Evolutionary conservation across 2,888 invertebrate genomes (phyloP), one percentile per base, ranked within the genome.

Genomic region (Lepidonotus clava): DNA sequence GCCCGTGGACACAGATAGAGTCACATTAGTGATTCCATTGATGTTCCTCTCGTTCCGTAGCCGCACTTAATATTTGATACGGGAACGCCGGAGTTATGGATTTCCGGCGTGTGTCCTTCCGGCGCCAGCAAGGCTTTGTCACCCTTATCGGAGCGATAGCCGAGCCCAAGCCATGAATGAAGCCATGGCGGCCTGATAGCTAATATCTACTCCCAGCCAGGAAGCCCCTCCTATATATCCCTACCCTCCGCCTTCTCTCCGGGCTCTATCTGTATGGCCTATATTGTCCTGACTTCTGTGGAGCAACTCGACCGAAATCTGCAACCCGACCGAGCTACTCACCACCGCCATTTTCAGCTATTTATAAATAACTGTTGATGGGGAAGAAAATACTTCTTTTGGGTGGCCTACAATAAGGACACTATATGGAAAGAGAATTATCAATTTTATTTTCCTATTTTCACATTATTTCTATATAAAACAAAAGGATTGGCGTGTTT

Each of bases 21-120:
- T 24, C 61, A 61, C 28, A 61, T 61, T 61, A 61, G 28, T 32
- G 61, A 61, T 61, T 61, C 61, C 61, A 61, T 61, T 61, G 61
- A 61, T 61, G 61, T 61, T n/a, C 61, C 61, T 11, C 11, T 11
- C 28, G 24, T 32, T 8, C 28, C 5, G 61, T 61, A 11, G 61
- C 28, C 28, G 61, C 61, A 61, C 61, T 61, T 61, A 61, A 61
- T 61, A 61, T 61, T 61, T 61, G 61, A 61, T 61, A 61, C 61
- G 24, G 61, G 61, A 4, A 61, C 24, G 61, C 61, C 4, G 24
- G 61, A n/a, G 61, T 24, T 61, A 61, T 61, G 61, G 61, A 61
- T 56, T 56, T 56, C 56, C 56, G 56, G 56, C 56, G n/a, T 56
- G n/a, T 61, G 61, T 24, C 24, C 61, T n/a, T 61, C 61, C 61